These are phyloP conservation scores for Cryptus armator DNA, from an alignment of 2,888 invertebrate genomes.

Conservation along the genomic window DNA sequence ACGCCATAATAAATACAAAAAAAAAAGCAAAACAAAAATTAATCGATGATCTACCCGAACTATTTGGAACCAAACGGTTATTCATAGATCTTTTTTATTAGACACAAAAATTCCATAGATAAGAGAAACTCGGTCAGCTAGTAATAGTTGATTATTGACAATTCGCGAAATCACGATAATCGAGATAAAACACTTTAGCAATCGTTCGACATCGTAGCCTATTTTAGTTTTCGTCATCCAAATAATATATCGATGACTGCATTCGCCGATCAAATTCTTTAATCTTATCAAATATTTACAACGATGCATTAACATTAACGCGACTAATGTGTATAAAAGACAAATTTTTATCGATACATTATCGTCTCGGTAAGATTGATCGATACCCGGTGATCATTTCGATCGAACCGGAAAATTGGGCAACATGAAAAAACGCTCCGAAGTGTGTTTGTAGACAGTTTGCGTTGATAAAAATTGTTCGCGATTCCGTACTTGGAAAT, in stretches of 20 bases:
- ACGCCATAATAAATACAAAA: not conserved
- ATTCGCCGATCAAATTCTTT: not conserved
- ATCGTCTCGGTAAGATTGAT: slow-evolving; percentile 7
- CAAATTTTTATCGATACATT: slow-evolving; percentile 10
- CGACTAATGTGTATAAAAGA: not conserved
- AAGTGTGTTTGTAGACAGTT: not conserved
- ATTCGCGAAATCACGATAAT: not conserved
- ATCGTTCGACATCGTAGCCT: not conserved
- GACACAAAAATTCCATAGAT: not conserved
- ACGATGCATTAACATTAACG: not conserved
- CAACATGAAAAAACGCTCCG: not conserved
- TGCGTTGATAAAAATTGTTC: not conserved
- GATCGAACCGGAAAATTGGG: not conserved
- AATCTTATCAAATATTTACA: slow-evolving; percentile 12
- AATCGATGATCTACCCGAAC: not conserved
- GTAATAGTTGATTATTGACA: not conserved
- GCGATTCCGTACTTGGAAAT: not conserved
- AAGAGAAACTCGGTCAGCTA: slow-evolving; percentile 5
- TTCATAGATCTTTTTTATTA: not conserved
- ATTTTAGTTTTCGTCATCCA: not conserved
- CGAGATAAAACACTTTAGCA: not conserved
- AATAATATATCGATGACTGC: not conserved
- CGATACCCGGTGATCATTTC: not conserved
- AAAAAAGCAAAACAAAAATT: not conserved
- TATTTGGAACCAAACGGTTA: not conserved